Conservation (phyloP, 2,113 vertebrate genomes). For the Artemisiospiza belli region DNA sequence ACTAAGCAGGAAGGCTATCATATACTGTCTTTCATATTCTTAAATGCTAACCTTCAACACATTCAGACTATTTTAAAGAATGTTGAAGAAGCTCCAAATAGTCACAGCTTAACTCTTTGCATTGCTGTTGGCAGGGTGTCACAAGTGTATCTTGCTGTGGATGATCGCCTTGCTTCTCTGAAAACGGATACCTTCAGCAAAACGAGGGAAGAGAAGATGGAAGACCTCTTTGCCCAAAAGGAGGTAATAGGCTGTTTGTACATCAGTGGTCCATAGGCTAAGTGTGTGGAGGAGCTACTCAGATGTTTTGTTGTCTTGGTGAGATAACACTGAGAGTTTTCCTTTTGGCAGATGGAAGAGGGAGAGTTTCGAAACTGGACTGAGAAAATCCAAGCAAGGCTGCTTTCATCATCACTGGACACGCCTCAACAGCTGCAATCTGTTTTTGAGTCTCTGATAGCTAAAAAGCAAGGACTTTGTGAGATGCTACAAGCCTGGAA, state of each 20-base stretch:
- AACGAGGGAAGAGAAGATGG: constrained; percentile 97
- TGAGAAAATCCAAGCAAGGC: constrained; percentile 91
- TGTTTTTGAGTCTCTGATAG: constrained; percentile 89
- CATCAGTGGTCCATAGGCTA: neutral
- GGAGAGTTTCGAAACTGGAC: constrained; percentile 91
- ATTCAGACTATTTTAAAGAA: neutral
- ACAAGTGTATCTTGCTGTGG: constrained; percentile 93
- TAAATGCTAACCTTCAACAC: neutral
- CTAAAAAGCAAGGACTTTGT: constrained; percentile 96
- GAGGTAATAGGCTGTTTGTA: constrained; percentile 76
- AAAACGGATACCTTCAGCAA: constrained; percentile 98
- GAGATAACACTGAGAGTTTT: neutral
- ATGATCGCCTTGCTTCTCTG: constrained; percentile 95
- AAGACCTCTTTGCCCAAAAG: constrained; percentile 98
- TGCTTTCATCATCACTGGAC: constrained; percentile 82
- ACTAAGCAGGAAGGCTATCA: neutral
- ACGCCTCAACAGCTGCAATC: constrained; percentile 89
- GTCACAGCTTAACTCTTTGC: neutral
- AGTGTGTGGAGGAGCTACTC: neutral
- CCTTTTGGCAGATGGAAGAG: constrained; percentile 90
- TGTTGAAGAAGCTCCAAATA: neutral
- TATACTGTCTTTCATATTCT: neutral
- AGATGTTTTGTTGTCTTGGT: neutral
- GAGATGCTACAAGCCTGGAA: constrained; percentile 97
- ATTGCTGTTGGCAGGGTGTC: constrained; percentile 76